Conservation (phyloP, 2,888 invertebrate genomes). For the Sarcophaga carnaria region DNA sequence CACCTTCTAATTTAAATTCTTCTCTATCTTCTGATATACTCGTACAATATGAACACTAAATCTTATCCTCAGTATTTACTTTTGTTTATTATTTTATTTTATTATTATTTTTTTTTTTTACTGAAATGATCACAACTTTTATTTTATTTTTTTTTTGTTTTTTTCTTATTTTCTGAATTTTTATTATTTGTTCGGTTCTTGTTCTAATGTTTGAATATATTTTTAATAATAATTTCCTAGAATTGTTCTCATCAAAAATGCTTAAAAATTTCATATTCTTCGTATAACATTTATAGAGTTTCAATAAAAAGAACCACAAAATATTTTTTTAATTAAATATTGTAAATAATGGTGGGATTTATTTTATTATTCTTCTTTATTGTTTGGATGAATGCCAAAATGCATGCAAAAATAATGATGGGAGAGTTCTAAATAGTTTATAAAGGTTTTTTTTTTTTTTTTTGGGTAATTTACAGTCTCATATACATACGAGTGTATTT, state of each 20-base stretch:
- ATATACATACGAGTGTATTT: no score
- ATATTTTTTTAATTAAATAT: constrained; percentile 71
- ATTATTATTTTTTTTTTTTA: constrained; percentile 48
- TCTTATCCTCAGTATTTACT: not conserved
- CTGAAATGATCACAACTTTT: constrained; percentile 79
- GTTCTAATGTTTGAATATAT: no score
- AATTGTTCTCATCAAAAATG: not conserved
- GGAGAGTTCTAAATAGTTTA: not conserved
- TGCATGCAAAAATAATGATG: not conserved
- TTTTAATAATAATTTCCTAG: not conserved
- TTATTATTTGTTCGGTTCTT: not conserved
- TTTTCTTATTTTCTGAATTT: constrained; percentile 19
- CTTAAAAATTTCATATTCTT: constrained; percentile 1
- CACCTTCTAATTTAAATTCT: no score
- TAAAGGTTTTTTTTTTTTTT: not conserved
- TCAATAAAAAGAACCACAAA: constrained; percentile 60
- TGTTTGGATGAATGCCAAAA: constrained; percentile 1
- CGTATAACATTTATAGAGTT: not conserved
- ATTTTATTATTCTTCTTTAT: constrained; percentile 17
- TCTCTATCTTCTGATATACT: no score
- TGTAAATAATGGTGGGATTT: constrained; percentile 81
- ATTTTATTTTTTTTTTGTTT: constrained; percentile 70
- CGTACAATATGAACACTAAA: not conserved
- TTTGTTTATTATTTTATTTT: no score
- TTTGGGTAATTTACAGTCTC: no score